A percentile compares a stretch with the other conserved stretches of the same genome.
Conservation (phyloP, 2,113 vertebrate species). For the Nesogale talazaci region DNA sequence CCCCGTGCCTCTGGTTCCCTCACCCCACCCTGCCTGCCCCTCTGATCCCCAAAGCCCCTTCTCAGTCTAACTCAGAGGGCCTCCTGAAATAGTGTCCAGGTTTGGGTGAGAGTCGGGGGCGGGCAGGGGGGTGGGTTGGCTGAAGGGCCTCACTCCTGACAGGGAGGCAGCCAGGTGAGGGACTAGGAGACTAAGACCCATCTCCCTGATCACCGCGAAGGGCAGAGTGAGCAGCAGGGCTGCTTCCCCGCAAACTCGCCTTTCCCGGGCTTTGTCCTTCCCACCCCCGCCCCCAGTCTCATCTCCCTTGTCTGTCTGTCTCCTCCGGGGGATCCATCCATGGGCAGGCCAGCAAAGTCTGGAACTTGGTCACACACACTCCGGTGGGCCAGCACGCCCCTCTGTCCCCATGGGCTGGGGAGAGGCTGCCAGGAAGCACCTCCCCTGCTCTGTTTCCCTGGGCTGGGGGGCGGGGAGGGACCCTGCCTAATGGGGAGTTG, state of each 20-base stretch:
- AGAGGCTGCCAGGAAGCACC: neutral
- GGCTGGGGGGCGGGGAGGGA: neutral
- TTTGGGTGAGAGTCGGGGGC: neutral
- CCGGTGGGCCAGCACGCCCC: no score
- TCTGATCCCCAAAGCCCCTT: no score
- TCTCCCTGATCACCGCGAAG: accelerated
- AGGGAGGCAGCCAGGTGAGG: no score
- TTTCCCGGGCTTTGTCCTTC: accelerated
- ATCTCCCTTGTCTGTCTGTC: neutral
- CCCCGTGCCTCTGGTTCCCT: no score
- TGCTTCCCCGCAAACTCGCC: neutral
- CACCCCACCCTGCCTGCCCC: no score
- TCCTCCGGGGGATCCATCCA: neutral
- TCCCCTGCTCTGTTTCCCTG: neutral
- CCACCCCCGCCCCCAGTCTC: neutral
- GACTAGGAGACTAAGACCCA: neutral
- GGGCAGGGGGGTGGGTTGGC: no score
- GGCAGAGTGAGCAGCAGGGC: neutral
- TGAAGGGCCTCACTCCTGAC: no score
- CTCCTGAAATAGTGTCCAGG: neutral
- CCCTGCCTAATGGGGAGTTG: no score
- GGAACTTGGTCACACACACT: neutral
- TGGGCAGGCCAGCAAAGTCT: neutral
- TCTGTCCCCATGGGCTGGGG: no score
- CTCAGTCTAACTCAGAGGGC: no score